Conservation (phyloP, 2,888 invertebrate species). For the Pollenia labialis region DNA sequence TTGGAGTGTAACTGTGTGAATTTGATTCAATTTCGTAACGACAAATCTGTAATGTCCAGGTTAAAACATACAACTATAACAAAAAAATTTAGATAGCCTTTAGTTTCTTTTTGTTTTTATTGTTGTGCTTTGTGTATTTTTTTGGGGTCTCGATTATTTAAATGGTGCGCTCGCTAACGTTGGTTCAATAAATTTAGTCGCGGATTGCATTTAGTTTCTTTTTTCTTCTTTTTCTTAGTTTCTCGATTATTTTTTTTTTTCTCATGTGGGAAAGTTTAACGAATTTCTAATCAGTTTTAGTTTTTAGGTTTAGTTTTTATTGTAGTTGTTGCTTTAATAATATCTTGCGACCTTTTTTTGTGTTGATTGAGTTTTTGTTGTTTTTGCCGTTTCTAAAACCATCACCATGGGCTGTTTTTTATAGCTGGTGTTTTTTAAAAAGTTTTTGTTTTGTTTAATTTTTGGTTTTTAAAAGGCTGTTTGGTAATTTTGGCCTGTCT, state of each 20-base stretch:
- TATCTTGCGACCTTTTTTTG: slow-evolving; percentile 70
- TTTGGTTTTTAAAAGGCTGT: slow-evolving; percentile 37
- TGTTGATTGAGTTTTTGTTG: slow-evolving; percentile 4
- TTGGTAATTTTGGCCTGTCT: slow-evolving; percentile 68
- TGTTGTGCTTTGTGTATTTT: slow-evolving; percentile 23
- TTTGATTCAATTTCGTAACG: slow-evolving; percentile 71
- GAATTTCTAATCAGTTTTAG: slow-evolving; percentile 72
- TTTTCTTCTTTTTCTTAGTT: slow-evolving; percentile 30
- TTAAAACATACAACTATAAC: slow-evolving; percentile 37
- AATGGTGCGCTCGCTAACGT: slow-evolving; percentile 64
- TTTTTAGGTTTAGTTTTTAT: slow-evolving; percentile 55
- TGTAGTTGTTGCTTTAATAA: slow-evolving; percentile 68
- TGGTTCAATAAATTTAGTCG: slow-evolving; percentile 74
- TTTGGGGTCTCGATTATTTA: slow-evolving; percentile 60
- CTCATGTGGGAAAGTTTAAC: slow-evolving; percentile 72
- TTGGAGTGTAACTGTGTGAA: slow-evolving; percentile 30
- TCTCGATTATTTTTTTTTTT: slow-evolving; percentile 44
- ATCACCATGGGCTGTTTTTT: slow-evolving; percentile 37
- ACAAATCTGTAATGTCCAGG: slow-evolving; percentile 73
- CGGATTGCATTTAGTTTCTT: slow-evolving; percentile 72
- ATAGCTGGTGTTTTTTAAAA: background rate
- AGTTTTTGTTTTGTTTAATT: slow-evolving; percentile 5
- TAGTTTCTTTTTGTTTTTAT: slow-evolving; percentile 30
- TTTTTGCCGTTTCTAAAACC: slow-evolving; percentile 40
- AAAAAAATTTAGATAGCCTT: slow-evolving; percentile 6